A percentile compares a stretch with the other conserved stretches of the same genome.
Evolutionary conservation across 2,888 invertebrate genomes (phyloP).

Genomic region (Masnerella sp.): DNA sequence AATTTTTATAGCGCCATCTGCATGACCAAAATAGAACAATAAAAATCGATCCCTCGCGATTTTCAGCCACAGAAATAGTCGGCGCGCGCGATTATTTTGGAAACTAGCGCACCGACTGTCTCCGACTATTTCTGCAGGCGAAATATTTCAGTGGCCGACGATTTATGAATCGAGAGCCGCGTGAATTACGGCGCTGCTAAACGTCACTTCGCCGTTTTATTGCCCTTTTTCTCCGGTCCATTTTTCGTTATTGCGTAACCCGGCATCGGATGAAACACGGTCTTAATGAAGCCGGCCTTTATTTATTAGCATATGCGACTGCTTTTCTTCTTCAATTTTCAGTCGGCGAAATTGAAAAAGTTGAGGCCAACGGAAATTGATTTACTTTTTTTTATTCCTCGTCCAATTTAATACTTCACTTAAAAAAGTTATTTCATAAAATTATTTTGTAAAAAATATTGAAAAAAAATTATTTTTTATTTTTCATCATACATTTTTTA

Average conservation of each 20-base stretch:
- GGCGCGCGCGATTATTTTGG: constrained; percentile 45
- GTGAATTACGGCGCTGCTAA: constrained; percentile 34
- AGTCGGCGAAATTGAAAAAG: no score
- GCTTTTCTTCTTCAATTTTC: background rate
- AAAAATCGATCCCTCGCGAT: no score
- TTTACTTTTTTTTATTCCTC: no score
- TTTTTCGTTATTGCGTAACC: constrained; percentile 38
- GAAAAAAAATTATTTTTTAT: no score
- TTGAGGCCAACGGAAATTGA: no score
- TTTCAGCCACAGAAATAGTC: constrained; percentile 23
- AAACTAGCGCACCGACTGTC: constrained; percentile 48
- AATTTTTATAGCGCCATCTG: no score
- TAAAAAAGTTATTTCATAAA: no score
- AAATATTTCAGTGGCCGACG: constrained; percentile 30
- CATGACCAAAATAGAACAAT: no score
- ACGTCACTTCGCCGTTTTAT: constrained; percentile 37
- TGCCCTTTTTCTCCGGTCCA: constrained; percentile 17
- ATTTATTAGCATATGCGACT: constrained; percentile 24
- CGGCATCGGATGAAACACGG: constrained; percentile 25
- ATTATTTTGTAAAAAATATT: no score
- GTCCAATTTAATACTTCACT: no score
- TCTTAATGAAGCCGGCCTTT: constrained; percentile 33
- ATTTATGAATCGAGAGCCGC: constrained; percentile 51
- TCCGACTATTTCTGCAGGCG: constrained; percentile 36
- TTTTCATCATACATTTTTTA: no score